Conservation (phyloP, 2,113 vertebrate species). For the Rafetus swinhoei region DNA sequence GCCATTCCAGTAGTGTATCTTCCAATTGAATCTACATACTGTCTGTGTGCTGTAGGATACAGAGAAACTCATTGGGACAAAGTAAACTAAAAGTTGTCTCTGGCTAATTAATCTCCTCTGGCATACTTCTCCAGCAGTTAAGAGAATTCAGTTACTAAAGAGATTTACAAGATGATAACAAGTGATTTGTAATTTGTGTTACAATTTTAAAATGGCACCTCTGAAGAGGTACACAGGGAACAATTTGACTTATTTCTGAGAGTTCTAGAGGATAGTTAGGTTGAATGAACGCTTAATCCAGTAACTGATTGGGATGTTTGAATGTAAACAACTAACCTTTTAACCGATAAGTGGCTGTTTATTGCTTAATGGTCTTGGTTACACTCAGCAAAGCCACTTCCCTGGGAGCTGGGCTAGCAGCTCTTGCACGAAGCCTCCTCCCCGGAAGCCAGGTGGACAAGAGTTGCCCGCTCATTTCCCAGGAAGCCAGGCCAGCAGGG, state of each 20-base stretch:
- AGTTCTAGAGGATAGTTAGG: neutral
- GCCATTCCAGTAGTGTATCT: neutral
- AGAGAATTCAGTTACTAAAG: neutral
- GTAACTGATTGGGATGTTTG: neutral
- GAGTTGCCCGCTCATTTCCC: too few relatives aligned
- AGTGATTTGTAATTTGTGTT: neutral
- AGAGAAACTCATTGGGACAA: neutral
- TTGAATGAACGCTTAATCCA: neutral
- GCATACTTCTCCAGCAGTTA: neutral
- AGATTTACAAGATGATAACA: neutral
- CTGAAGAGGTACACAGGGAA: neutral
- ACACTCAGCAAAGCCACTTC: too few relatives aligned
- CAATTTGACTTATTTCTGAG: neutral
- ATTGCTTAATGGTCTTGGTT: too few relatives aligned
- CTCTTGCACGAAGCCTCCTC: too few relatives aligned
- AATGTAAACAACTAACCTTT: too few relatives aligned
- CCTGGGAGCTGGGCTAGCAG: too few relatives aligned
- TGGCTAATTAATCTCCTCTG: neutral
- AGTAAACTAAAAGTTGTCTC: neutral
- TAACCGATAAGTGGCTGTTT: too few relatives aligned
- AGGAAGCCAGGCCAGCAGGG: too few relatives aligned
- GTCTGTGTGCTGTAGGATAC: neutral
- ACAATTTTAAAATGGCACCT: neutral
- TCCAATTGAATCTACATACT: neutral
- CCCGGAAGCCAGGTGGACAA: too few relatives aligned